Evolutionary conservation across 2,113 vertebrate species (phyloP), one percentile per base, ranked within the genome.

Genomic region (Physeter macrocephalus): DNA sequence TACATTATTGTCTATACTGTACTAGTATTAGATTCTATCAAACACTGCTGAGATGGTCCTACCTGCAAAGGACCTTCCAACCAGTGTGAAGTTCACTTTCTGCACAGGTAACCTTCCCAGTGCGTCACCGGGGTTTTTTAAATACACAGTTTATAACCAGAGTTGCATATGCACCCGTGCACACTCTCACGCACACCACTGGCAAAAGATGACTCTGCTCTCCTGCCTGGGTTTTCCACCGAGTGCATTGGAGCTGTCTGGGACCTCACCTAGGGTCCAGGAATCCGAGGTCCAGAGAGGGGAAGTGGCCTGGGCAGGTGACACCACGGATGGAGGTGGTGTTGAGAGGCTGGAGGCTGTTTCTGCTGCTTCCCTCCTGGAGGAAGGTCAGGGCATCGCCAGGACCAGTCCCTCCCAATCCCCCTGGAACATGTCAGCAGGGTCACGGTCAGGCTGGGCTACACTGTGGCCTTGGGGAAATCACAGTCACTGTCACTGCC

Each of bases 141-240:
- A 74, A 71, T 5, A 52, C 13, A 59, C 2, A 9, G 3, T 43
- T 52, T 71, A 54, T 15, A 31, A 23, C 52, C 82, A 67, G 49
- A 49, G 25, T 5, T 1, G 1, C 9, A 8, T 0, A 0, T 10
- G 6, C 27, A 34, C 41, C 18, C 2, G 5, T 9, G 6, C 25
- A 29, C 4, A 6, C 52, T 1, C 15, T 23, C 69, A 52, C 2
- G 5, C 2, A 36, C 46, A 34, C 31, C 39, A 4, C 77, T 15
- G 9, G 66, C 75, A 15, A 71, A 66, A 23, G 17, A 18, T 0
- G 13, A 6, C 71, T 39, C 72, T 10, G 31, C 41, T 5, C n/a
- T 36, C 34, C 14, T 31, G 54, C 43, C 59, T 21, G 81, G 17
- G 9, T 15, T 61, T 61, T 31, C 75, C 15, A 74, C 0, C 1